Base-by-base conservation (phyloP, 2,797 vertebrate genomes). In the Emys orbicularis region DNA sequence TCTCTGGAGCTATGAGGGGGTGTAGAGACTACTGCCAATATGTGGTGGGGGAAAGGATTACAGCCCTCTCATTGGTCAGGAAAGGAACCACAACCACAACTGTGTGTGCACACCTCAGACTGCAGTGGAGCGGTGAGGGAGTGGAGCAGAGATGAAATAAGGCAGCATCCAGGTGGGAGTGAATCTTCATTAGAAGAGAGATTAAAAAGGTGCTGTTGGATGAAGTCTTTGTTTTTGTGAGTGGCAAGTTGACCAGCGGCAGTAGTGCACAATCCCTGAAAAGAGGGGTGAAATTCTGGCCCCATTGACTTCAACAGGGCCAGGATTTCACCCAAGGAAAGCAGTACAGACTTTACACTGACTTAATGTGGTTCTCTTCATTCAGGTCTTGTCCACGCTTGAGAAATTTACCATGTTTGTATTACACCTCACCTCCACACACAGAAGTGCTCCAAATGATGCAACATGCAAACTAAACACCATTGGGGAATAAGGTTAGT, bases 1-100 rank as follows among this genome's bases (percentile, higher is more conserved):
- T 88, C 82, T 79, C 85, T 90, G 92, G 86, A 94, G 59, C 93
- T 65, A 93, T 82, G 54, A 93, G 89, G 92, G 90, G 37, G 34
- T 56, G 74, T 68, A 72, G 87, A 89, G 74, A 89, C 93, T 94
- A 25, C 25, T 47, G 6, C 41, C 41, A 76, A 11, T 25, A 44
- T 49, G 27, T 77, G 25, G 25, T 49, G 74, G 13, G 44, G 13
- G 15, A 72, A 37, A 72, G 9, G 15, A 12, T 53, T 81, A 5
- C 1, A 92, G 79, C 6, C 6, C 34, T 76, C 44, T 9, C 34
- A 16, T 11, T 1, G 34, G 52, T 13, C 1, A 53, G 31, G 49
- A 83, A 44, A 89, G 44, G 80, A 92, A 77, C 15, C 68, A 44
- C 53, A 92, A 76, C 18, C 65, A 41, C 54, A 84, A 49, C 34